phyloP scores from a whole-genome alignment of 2,888 invertebrate genomes.

The Diaprepes abbreviatus region DNA sequence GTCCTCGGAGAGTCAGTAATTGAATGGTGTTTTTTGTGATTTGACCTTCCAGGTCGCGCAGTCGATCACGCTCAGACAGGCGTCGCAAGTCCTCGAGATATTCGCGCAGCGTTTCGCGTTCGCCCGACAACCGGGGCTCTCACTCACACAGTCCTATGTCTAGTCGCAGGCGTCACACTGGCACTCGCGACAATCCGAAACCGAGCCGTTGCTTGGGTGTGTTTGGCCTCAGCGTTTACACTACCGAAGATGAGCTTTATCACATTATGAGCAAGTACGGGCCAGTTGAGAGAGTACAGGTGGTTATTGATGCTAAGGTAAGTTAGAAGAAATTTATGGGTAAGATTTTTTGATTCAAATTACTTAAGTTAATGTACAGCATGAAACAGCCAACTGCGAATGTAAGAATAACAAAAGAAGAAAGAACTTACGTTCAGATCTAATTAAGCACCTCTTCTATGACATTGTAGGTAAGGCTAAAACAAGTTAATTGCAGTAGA shows the following conservation, averaged over 20 bases:
- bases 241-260: conserved; percentile 91
- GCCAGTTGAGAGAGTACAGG: conserved; percentile 91
- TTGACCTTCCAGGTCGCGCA: conserved; percentile 69
- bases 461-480: no score
- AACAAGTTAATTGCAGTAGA: no score
- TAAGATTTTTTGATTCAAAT: no score
- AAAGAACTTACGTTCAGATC: no score
- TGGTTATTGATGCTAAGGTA: conserved; percentile 96
- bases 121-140: conserved; percentile 71
- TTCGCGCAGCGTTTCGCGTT: conserved; percentile 75
- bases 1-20: conserved; percentile 36
- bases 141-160: conserved; percentile 88
- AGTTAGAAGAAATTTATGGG: conserved; percentile 49
- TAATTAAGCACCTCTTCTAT: no score
- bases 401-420: no score
- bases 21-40: conserved; percentile 41
- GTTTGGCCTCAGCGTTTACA: conserved; percentile 94
- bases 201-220: conserved; percentile 93
- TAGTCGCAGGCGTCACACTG: conserved; percentile 81
- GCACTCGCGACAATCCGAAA: conserved; percentile 88
- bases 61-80: conserved; percentile 74
- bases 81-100: conserved; percentile 72
- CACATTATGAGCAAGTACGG: conserved; percentile 95
- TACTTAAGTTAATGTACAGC: no score
- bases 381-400: no score